Evolutionary conservation across 35 echinoderm and acorn worm genomes (phyloP).

Genomic region (Stichopus chloronotus): DNA sequence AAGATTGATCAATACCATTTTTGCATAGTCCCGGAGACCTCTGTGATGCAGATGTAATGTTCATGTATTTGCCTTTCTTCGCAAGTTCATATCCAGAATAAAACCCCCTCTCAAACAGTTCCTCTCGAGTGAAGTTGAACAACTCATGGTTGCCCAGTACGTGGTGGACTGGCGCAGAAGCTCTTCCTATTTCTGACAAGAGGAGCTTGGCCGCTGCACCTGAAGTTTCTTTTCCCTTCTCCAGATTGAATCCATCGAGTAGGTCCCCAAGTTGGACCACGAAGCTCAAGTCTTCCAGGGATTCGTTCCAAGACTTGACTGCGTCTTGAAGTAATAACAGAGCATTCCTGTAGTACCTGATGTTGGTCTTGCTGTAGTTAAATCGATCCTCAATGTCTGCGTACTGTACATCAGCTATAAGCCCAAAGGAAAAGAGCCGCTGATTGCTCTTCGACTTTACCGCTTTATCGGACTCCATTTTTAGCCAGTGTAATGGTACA

Average conservation of each 20-base stretch:
- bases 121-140: conserved; percentile 79
- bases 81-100: conserved; percentile 45
- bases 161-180: conserved; percentile 66
- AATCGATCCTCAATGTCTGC: conserved; percentile 71
- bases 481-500: neutral
- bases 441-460: neutral
- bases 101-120: conserved; percentile 58
- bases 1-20: neutral
- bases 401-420: conserved; percentile 92
- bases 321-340: conserved; percentile 56
- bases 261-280: conserved; percentile 86
- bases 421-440: conserved; percentile 77
- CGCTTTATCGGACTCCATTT: neutral
- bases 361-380: conserved; percentile 53
- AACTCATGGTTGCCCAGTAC: conserved; percentile 89
- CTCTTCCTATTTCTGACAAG: conserved; percentile 66
- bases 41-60: neutral
- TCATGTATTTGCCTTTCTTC: neutral
- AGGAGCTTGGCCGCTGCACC: neutral
- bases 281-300: conserved; percentile 30
- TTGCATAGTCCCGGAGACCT: neutral
- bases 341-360: conserved; percentile 85
- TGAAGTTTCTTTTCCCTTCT: conserved; percentile 59
- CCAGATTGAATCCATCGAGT: conserved; percentile 79
- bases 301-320: conserved; percentile 67